Evolutionary conservation across 2,797 vertebrate genomes (phyloP).

Genomic region (Eptatretus atami): DNA sequence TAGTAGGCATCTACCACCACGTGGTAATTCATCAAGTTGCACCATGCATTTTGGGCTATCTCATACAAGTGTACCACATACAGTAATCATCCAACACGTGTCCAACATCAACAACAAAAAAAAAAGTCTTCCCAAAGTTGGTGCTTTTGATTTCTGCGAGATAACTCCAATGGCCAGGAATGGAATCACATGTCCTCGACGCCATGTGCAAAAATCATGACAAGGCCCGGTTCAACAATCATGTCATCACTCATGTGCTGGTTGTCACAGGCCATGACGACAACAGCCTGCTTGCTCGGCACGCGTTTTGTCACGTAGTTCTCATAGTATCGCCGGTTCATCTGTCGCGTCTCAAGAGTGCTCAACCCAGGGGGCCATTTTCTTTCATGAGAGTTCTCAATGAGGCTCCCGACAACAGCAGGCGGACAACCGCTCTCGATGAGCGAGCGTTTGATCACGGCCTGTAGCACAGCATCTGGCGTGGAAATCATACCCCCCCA

Average conservation of each 20-base stretch:
- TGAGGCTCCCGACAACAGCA: conserved; percentile 79
- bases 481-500: conserved; percentile 99
- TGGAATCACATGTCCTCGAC: conserved; percentile 42
- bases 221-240: conserved; percentile 82
- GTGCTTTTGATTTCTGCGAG: no score
- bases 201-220: conserved; percentile 91
- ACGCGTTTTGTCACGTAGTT: conserved; percentile 96
- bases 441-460: conserved; percentile 76
- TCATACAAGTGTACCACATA: no score
- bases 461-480: conserved; percentile 70
- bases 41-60: no score
- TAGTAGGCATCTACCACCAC: no score
- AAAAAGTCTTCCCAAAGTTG: no score
- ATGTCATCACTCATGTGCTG: conserved; percentile 98
- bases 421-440: conserved; percentile 85
- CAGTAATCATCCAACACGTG: no score
- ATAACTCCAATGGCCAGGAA: background rate
- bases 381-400: conserved; percentile 82
- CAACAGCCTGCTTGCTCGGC: conserved; percentile 85
- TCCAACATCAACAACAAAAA: no score
- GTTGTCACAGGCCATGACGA: conserved; percentile 95
- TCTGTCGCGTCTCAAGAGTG: conserved; percentile 80
- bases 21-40: no score
- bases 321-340: conserved; percentile 93
- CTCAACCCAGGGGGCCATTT: conserved; percentile 93